Evolutionary conservation across 2,113 vertebrate species (phyloP).

Genomic region (Ascaphus truei): DNA sequence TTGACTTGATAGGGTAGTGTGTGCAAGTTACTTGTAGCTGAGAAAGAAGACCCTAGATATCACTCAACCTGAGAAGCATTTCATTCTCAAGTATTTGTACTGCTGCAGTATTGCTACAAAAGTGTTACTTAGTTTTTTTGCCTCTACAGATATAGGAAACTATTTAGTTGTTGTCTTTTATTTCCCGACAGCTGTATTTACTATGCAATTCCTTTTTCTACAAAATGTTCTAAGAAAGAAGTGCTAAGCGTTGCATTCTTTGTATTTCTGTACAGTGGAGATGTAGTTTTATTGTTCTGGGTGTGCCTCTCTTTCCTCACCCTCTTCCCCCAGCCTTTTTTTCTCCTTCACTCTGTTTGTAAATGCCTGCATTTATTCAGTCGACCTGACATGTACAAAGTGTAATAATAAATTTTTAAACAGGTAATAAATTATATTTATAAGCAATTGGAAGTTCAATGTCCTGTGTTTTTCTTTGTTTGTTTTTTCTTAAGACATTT

Average conservation of each 20-base stretch:
- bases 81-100: constrained; percentile 55
- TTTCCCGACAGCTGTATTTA: constrained; percentile 81
- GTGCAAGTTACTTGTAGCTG: no score
- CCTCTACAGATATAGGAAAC: constrained; percentile 50
- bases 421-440: constrained; percentile 99
- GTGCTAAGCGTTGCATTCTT: constrained; percentile 69
- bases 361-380: constrained; percentile 82
- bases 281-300: constrained; percentile 71
- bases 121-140: constrained; percentile 59
- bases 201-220: constrained; percentile 93
- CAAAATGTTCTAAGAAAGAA: constrained; percentile 61
- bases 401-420: constrained; percentile 99
- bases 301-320: constrained; percentile 71
- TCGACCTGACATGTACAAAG: constrained; percentile 87
- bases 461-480: background rate
- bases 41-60: no score
- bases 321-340: constrained; percentile 36
- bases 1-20: no score
- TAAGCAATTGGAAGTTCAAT: constrained; percentile 72
- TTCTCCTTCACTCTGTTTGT: constrained; percentile 65
- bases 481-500: no score
- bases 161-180: constrained; percentile 56
- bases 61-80: background rate
- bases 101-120: constrained; percentile 49
- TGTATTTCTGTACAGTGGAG: constrained; percentile 66